Evolutionary conservation across 2,888 invertebrate species (phyloP).

Genomic region (Phymatocera aterrima): DNA sequence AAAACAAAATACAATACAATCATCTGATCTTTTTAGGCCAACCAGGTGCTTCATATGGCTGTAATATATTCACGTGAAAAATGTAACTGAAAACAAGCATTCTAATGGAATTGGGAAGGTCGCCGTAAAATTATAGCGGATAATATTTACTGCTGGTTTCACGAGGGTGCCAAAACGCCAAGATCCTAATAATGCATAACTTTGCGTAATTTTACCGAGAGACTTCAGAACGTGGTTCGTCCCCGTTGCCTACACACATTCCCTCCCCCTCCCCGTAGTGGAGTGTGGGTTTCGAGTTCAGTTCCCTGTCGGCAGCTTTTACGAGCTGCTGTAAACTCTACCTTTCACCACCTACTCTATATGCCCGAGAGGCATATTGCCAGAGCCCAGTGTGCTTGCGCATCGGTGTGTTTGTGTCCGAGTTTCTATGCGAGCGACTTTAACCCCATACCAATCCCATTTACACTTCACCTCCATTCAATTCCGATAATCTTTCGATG

Average conservation of each 20-base stretch:
- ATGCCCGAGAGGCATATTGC: slow-evolving; percentile 40
- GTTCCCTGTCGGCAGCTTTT: slow-evolving; percentile 38
- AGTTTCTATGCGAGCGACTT: slow-evolving; percentile 9
- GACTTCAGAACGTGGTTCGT: slow-evolving; percentile 23
- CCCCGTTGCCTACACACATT: background rate
- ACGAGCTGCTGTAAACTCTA: slow-evolving; percentile 41
- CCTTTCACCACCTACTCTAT: slow-evolving; percentile 42
- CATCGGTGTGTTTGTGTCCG: slow-evolving; percentile 4
- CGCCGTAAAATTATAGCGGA: slow-evolving; percentile 33
- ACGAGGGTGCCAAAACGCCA: slow-evolving; percentile 40
- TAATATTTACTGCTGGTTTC: slow-evolving; percentile 42
- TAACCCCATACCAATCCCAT: background rate
- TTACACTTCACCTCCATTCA: background rate
- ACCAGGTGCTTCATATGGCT: background rate
- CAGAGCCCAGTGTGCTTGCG: slow-evolving; percentile 14
- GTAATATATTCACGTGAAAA: background rate
- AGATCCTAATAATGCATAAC: slow-evolving; percentile 35
- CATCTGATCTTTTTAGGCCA: background rate
- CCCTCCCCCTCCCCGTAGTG: background rate
- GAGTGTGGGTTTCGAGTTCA: slow-evolving; percentile 40
- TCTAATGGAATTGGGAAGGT: slow-evolving; percentile 21
- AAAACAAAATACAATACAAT: background rate
- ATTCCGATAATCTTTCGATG: slow-evolving; percentile 6
- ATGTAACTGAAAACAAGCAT: background rate
- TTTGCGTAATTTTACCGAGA: slow-evolving; percentile 32